phyloP scores from a whole-genome alignment of 2,113 vertebrate genomes.

The Caloenas nicobarica region DNA sequence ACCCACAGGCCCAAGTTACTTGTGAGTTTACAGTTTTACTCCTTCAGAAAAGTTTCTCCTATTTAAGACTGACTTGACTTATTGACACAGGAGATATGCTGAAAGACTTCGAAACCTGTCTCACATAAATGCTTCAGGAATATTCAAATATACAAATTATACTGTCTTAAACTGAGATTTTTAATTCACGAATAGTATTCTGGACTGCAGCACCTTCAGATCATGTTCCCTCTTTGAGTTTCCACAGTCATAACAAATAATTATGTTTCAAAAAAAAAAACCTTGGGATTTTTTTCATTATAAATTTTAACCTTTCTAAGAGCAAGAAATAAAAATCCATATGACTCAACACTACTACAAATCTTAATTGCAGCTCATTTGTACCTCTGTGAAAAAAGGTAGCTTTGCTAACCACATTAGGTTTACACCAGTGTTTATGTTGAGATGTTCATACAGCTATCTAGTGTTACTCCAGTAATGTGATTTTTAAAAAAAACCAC shows the following conservation, averaged over 20 bases:
- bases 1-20: not conserved
- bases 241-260: not conserved
- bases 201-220: not conserved
- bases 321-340: not conserved
- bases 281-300: not conserved
- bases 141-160: not conserved
- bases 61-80: not conserved
- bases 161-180: not conserved
- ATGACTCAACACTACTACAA: not conserved
- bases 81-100: not conserved
- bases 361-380: not conserved
- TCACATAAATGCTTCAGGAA: not conserved
- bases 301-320: not conserved
- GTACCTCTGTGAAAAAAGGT: not conserved
- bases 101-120: not conserved
- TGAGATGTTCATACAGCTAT: not conserved
- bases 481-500: not conserved
- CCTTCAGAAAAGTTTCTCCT: not conserved
- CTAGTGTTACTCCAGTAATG: not conserved
- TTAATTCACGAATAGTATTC: not conserved
- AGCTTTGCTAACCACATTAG: not conserved
- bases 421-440: not conserved
- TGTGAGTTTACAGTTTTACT: not conserved
- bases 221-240: not conserved
- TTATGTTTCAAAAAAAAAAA: not conserved